phyloP scores from a whole-genome alignment of 1,140 invertebrate genomes.

The Whitmania pigra region DNA sequence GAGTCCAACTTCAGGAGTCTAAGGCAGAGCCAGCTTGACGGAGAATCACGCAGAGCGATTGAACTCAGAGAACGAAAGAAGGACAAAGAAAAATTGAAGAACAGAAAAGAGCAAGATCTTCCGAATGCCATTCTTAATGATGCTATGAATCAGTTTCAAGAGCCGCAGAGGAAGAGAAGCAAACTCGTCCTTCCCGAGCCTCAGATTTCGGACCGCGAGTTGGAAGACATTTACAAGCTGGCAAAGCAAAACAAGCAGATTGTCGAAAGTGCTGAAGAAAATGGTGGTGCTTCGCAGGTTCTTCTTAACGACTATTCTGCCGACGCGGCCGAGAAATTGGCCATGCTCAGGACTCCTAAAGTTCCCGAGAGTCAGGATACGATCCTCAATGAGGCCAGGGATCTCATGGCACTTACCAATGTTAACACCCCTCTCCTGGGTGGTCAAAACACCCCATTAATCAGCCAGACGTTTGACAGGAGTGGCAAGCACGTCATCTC shows the following conservation, averaged over 20 bases:
- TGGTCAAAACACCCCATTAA: conserved; percentile 78
- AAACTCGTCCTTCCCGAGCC: conserved; percentile 90
- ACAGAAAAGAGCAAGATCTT: conserved; percentile 89
- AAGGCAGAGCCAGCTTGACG: conserved; percentile 81
- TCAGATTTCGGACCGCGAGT: conserved; percentile 75
- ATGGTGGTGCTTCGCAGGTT: conserved; percentile 62
- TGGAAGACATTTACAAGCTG: conserved; percentile 81
- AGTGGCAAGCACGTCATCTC: conserved; percentile 57
- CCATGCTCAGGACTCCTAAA: conserved; percentile 59
- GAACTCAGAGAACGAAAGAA: conserved; percentile 38
- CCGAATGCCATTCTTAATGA: conserved; percentile 66
- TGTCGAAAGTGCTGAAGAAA: conserved; percentile 71
- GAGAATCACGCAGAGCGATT: conserved; percentile 47
- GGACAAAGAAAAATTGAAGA: conserved; percentile 62
- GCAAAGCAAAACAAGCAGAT: conserved; percentile 87
- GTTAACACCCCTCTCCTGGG: conserved; percentile 92
- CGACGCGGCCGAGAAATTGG: conserved; percentile 53
- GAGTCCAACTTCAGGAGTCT: conserved; percentile 76
- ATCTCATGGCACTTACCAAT: conserved; percentile 91
- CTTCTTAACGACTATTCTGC: conserved; percentile 81
- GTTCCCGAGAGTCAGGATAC: conserved; percentile 63
- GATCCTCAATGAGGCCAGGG: conserved; percentile 79
- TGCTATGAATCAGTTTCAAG: conserved; percentile 45
- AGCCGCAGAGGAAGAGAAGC: conserved; percentile 80
- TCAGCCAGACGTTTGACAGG: conserved; percentile 66